These are phyloP conservation scores for Corynorhinus townsendii DNA, from an alignment of 2,113 vertebrate species.

Conservation along the genomic window DNA sequence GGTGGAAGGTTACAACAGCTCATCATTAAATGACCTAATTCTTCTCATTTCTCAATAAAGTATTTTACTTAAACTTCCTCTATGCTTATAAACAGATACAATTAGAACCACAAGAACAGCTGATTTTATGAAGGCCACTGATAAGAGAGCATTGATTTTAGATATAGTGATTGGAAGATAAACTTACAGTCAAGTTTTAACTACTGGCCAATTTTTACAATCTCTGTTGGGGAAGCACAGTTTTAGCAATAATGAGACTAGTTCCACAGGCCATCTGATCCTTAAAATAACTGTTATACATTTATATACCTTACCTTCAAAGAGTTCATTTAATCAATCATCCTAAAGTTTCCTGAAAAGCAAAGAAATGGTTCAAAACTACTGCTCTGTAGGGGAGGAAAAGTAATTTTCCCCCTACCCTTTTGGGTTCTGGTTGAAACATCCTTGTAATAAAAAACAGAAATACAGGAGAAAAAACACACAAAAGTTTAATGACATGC, in stretches of 20 bases:
- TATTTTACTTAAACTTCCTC: conserved; percentile 21
- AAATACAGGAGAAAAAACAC: neutral
- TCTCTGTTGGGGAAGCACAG: neutral
- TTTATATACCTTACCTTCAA: neutral
- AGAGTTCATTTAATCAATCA: conserved; percentile 30
- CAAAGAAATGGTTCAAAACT: conserved; percentile 15
- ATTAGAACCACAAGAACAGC: neutral
- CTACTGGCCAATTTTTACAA: conserved; percentile 13
- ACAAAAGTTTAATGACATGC: neutral
- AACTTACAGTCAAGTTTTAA: neutral
- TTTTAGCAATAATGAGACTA: neutral
- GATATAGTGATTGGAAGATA: neutral
- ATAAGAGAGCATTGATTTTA: conserved; percentile 9
- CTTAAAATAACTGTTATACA: neutral
- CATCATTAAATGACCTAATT: neutral
- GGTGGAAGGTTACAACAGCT: neutral
- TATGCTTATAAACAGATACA: neutral
- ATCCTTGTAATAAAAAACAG: neutral
- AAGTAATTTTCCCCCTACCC: neutral
- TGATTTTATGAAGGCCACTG: neutral
- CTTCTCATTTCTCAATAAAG: neutral
- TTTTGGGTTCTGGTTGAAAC: neutral
- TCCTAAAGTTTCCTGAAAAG: conserved; percentile 2
- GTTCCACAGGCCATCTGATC: neutral
- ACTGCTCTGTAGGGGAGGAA: neutral